Evolutionary conservation across 2,113 vertebrate species (phyloP).

Genomic region (Proterorhinus semilunaris): DNA sequence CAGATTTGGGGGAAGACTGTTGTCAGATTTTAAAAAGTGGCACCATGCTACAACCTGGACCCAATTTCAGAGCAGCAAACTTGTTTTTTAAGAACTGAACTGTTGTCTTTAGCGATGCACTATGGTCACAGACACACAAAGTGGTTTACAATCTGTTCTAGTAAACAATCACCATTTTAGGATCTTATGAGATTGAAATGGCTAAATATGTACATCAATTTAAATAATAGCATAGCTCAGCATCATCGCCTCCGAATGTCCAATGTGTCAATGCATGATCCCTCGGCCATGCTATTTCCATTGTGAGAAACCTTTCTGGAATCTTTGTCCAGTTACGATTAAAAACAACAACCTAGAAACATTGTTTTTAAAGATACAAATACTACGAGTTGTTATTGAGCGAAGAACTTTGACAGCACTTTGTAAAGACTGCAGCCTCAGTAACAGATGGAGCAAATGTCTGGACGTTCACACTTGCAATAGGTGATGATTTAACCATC

Average conservation of each 20-base stretch:
- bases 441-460: conserved; percentile 58
- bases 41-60: not conserved
- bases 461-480: conserved; percentile 59
- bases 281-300: too few relatives aligned
- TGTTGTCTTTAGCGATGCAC: not conserved
- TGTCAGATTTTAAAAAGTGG: conserved; percentile 16
- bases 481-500: conserved; percentile 47
- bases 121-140: not conserved
- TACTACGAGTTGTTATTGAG: not conserved
- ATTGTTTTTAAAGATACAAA: not conserved
- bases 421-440: conserved; percentile 40
- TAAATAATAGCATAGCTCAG: too few relatives aligned
- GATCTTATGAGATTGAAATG: too few relatives aligned
- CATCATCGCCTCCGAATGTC: too few relatives aligned
- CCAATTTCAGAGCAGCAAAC: conserved; percentile 17
- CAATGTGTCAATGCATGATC: too few relatives aligned
- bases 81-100: conserved; percentile 9
- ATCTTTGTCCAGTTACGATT: too few relatives aligned
- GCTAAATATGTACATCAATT: too few relatives aligned
- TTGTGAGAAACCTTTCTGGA: too few relatives aligned
- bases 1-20: conserved; percentile 3
- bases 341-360: not conserved
- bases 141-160: not conserved
- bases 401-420: conserved; percentile 20
- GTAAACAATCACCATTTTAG: too few relatives aligned